Evolutionary conservation across 2,113 vertebrate species (phyloP).

Genomic region (Dicrurus megarhynchus): DNA sequence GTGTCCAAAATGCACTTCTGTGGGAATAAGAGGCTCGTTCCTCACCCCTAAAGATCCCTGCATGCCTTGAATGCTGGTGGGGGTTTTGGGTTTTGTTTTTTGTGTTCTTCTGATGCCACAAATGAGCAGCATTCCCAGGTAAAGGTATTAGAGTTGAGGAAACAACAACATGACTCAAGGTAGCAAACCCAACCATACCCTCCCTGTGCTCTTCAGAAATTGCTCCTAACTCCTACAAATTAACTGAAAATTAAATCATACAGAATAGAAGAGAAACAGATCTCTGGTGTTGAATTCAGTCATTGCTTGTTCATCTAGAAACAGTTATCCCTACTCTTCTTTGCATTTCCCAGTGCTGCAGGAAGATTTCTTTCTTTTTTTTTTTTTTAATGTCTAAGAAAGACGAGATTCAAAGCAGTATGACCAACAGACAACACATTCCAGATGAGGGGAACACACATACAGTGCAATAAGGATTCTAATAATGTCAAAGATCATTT

Average conservation of each 20-base stretch:
- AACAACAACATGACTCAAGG: background rate
- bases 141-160: background rate
- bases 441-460: background rate
- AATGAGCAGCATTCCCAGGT: background rate
- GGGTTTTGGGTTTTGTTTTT: background rate
- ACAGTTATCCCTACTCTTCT: background rate
- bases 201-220: background rate
- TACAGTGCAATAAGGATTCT: background rate
- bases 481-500: background rate
- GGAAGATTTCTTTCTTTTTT: background rate
- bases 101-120: background rate
- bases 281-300: background rate
- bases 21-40: background rate
- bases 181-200: background rate
- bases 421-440: background rate
- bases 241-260: background rate
- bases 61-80: background rate
- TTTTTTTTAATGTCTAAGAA: background rate
- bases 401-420: background rate
- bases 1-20: background rate
- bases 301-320: background rate
- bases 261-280: background rate
- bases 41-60: background rate
- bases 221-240: background rate
- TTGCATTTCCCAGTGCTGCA: background rate